Evolutionary conservation across 2,797 vertebrate genomes (phyloP), one percentile per base, ranked within the genome.

Genomic region (Emys orbicularis): DNA sequence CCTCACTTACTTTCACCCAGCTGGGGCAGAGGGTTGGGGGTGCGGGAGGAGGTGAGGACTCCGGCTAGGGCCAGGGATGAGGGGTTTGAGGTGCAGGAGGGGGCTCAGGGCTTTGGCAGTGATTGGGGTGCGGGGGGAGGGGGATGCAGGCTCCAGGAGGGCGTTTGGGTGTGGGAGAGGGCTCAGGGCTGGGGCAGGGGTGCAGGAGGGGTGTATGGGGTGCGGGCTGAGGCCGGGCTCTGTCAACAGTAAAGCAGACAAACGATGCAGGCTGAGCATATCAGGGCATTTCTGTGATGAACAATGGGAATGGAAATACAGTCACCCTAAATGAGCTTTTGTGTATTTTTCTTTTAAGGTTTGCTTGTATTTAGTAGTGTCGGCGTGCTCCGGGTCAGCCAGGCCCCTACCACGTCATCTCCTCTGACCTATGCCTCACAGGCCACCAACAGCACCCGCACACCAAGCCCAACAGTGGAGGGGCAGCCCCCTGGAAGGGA

Each of bases 41-140:
- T 54, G 53, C 53, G 3, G 53, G 53, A 23, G 18, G 18, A 8
- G 7, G 6, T 53, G 52, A 53, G 53, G 53, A 19, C 53, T 53
- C 7, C 1, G 53, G 53, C 53, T 5, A 8, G 19, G 19, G 53
- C 52, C 50, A 52, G 15, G 5, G 50, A 18, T 53, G 19, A 53
- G 19, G 7, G 53, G 53, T 53, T 53, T 21, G 19, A 21, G 54
- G 80, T 3, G 81, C 77, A 29, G 34, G 0, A 1, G 49, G 31
- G 19, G 27, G 50, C 0, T 0, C 5, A 7, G 0, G 0, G 18
- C 54, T 29, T 4, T 57, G 56, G 56, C 56, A 27, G 52, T 53
- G 52, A 8, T 21, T 21, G 52, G 18, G 18, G 18, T 8, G 18
- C 2, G 19, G 25, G 56, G 6, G 44, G 2, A n/a, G 44, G 8